Conservation (phyloP, 37 sponge, comb jelly and placozoan species). For the Aphrocallistes beatrix region DNA sequence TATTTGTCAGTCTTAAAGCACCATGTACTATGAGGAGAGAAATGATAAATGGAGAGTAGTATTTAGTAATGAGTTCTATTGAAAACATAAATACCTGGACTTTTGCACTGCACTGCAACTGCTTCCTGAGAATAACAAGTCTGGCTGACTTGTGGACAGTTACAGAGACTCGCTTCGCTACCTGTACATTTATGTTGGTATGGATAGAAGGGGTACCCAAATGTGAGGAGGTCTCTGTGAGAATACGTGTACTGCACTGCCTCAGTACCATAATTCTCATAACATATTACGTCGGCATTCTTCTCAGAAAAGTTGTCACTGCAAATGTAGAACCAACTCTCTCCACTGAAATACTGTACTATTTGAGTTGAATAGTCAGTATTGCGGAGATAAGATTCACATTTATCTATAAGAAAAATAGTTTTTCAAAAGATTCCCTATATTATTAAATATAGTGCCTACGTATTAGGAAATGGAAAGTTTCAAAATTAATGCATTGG, state of each 20-base stretch:
- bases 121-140: not conserved
- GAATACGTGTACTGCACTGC: not conserved
- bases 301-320: not conserved
- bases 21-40: not conserved
- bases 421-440: too few species aligned
- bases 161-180: not conserved
- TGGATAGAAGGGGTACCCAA: not conserved
- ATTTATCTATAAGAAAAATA: too few species aligned
- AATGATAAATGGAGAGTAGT: too few species aligned
- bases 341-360: not conserved
- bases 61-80: too few species aligned
- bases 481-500: too few species aligned
- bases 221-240: not conserved
- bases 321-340: not conserved
- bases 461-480: too few species aligned
- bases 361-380: too few species aligned
- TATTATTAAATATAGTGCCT: too few species aligned
- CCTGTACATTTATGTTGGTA: not conserved
- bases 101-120: not conserved
- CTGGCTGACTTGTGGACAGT: not conserved
- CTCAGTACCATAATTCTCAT: not conserved
- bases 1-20: not conserved
- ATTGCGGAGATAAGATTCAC: too few species aligned
- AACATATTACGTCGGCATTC: not conserved
- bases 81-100: not conserved